A percentile compares a stretch with the other conserved stretches of the same genome.
These are phyloP conservation scores for Meghimatium bilineatum DNA, from an alignment of 2,888 invertebrate genomes.

Conservation along the genomic window DNA sequence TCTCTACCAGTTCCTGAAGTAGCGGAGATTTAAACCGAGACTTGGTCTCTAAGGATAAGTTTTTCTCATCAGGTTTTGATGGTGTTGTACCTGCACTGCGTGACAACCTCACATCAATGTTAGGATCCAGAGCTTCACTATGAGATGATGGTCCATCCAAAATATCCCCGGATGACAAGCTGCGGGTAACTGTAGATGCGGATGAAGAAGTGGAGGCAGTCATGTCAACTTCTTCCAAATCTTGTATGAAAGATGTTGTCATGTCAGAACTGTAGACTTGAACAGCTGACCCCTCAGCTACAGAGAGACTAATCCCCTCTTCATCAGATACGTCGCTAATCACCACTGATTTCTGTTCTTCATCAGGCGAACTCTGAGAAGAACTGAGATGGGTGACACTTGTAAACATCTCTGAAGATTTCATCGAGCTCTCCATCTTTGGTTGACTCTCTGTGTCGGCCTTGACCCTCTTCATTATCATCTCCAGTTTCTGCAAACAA, in stretches of 20 bases:
- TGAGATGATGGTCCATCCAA: conserved; percentile 22
- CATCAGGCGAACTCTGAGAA: conserved; percentile 56
- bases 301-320: conserved; percentile 2
- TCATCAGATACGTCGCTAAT: conserved; percentile 26
- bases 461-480: conserved; percentile 76
- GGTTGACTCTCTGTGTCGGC: conserved; percentile 51
- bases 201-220: conserved; percentile 40
- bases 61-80: conserved; percentile 29
- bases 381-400: conserved; percentile 58
- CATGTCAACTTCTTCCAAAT: conserved; percentile 17
- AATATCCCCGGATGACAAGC: conserved; percentile 42
- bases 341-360: conserved; percentile 47
- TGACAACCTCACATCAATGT: conserved; percentile 8
- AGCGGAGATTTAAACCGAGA: conserved; percentile 72
- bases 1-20: conserved; percentile 69
- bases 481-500: conserved; percentile 43
- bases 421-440: conserved; percentile 54
- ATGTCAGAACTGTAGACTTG: conserved; percentile 36
- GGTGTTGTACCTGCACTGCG: conserved; percentile 30
- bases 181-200: conserved; percentile 19
- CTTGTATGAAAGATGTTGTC: conserved; percentile 33
- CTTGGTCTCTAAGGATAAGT: conserved; percentile 50
- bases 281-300: conserved; percentile 7
- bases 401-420: conserved; percentile 60
- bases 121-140: not conserved